Evolutionary conservation across 1,140 invertebrate species (phyloP).

Genomic region (Habropoda laboriosa): DNA sequence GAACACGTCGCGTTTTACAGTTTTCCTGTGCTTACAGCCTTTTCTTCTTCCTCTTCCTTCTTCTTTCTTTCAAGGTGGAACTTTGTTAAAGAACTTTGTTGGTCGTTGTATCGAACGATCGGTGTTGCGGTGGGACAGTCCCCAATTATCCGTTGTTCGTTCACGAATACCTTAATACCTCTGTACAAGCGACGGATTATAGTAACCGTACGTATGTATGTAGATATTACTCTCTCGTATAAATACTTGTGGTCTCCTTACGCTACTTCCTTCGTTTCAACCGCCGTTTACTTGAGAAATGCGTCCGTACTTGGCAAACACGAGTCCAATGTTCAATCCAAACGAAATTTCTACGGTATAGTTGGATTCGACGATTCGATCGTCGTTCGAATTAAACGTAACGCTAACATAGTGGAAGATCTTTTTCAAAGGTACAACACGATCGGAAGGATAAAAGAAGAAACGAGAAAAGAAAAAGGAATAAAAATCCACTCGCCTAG

Average conservation of each 20-base stretch:
- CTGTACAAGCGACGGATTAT: constrained; percentile 21
- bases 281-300: constrained; percentile 5
- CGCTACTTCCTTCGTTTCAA: constrained; percentile 35
- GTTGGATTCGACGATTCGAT: no score
- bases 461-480: no score
- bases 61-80: neutral
- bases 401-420: no score
- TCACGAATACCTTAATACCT: constrained; percentile 35
- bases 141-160: no score
- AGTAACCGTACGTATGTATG: constrained; percentile 25
- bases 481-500: constrained; percentile 24
- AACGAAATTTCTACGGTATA: no score
- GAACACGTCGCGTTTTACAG: constrained; percentile 23
- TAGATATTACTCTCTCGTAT: constrained; percentile 45
- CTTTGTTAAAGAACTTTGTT: no score
- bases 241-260: constrained; percentile 54
- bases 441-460: no score
- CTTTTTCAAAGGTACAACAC: neutral
- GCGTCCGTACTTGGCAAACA: no score
- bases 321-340: no score
- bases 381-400: no score
- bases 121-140: no score
- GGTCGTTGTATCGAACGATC: neutral
- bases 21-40: no score
- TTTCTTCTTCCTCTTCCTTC: neutral